phyloP scores from a whole-genome alignment of 2,888 invertebrate species.

The Fragum whitleyi region DNA sequence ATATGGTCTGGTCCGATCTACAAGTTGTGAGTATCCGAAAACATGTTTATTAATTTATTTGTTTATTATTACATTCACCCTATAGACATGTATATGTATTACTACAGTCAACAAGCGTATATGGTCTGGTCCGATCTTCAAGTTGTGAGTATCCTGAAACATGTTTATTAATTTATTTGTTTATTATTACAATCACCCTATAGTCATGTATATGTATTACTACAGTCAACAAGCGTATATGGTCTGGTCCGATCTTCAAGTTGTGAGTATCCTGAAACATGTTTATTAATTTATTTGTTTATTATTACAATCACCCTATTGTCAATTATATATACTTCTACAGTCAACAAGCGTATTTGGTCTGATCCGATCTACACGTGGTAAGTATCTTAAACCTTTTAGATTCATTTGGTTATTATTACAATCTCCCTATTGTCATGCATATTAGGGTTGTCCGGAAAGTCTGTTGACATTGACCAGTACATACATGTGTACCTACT shows the following conservation, averaged over 20 bases:
- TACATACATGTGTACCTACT: too few relatives aligned
- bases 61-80: constrained; percentile 62
- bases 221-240: constrained; percentile 31
- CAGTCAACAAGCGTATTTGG: constrained; percentile 32
- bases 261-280: constrained; percentile 59
- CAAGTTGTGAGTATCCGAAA: constrained; percentile 57
- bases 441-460: too few relatives aligned
- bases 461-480: too few relatives aligned
- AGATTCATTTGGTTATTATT: too few relatives aligned
- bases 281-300: too few relatives aligned
- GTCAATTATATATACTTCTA: constrained; percentile 53
- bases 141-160: constrained; percentile 58
- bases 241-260: constrained; percentile 52
- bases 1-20: constrained; percentile 51
- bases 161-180: too few relatives aligned
- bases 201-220: constrained; percentile 57
- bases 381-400: constrained; percentile 45
- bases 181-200: constrained; percentile 39
- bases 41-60: too few relatives aligned
- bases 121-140: constrained; percentile 55
- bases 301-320: constrained; percentile 38
- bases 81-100: constrained; percentile 56
- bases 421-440: too few relatives aligned
- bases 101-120: constrained; percentile 23
- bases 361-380: constrained; percentile 52